Evolutionary conservation across 2,888 invertebrate species (phyloP).

Genomic region (Tetheella fluctuosa): DNA sequence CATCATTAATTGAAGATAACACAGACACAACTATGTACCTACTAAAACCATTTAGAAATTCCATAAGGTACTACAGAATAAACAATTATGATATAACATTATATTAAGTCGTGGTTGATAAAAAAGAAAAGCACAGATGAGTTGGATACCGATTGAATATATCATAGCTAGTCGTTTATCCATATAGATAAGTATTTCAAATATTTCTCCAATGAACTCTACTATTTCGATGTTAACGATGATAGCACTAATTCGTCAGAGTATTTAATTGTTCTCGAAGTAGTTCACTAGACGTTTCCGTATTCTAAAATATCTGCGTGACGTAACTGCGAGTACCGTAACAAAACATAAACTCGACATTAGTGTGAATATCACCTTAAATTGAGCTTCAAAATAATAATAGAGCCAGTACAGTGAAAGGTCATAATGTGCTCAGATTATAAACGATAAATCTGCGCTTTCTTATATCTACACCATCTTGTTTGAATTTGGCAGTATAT

Average conservation of each 20-base stretch:
- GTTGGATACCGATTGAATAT: no score
- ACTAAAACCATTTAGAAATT: no score
- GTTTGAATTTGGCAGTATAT: no score
- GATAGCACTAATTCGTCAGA: neutral
- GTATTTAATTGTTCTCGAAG: conserved; percentile 4
- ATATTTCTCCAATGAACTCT: neutral
- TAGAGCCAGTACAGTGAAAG: conserved; percentile 34
- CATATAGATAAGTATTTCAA: no score
- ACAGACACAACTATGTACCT: no score
- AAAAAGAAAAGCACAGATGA: no score
- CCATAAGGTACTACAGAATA: no score
- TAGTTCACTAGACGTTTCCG: conserved; percentile 9
- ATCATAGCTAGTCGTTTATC: no score
- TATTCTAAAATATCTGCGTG: conserved; percentile 4
- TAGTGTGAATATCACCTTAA: conserved; percentile 1
- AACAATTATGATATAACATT: no score
- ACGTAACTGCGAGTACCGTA: conserved; percentile 8
- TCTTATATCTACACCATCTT: conserved; percentile 8
- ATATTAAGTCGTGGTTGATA: neutral
- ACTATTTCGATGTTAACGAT: neutral
- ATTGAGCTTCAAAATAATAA: conserved; percentile 11
- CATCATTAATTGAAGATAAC: no score
- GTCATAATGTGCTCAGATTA: conserved; percentile 27
- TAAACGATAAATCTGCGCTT: conserved; percentile 16
- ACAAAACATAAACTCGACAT: conserved; percentile 12